Base-by-base conservation (phyloP, 2,888 invertebrate genomes). In the Chrysolina oricalcia region DNA sequence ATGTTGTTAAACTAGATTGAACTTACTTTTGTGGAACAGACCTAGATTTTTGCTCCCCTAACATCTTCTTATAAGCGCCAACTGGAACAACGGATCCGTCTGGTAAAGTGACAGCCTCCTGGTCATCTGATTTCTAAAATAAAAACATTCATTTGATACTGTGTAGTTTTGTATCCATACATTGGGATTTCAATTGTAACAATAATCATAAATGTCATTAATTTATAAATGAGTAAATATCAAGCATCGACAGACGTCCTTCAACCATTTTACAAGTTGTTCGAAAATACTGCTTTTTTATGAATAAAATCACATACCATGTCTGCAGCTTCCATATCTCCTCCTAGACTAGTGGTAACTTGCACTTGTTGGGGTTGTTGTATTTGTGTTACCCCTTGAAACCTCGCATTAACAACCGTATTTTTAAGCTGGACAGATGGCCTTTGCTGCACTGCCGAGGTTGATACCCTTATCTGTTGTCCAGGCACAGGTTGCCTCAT, bases 21-120 rank as follows among this genome's bases (percentile, higher is more conserved):
- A 73, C 77, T 67, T 67, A 80, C 80, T 76, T 78, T 50, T 76
- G 78, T 19, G 77, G 23, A 19, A 70, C 23, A 41, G 56, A 72
- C 53, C 76, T 74, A 43, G 80, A 76, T 72, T 86, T 85, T 72
- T 81, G 83, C 11, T 84, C 84, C 13, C 80, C 78, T 63, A 86
- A 65, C 75, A 86, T 70, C 76, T 85, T 82, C 66, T 84, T 85
- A 77, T 86, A 87, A 23, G 81, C 81, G 27, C 81, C 76, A 27
- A 84, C 71, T n/a, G 81, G 72, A 13, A 87, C 78, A 15, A 85
- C 76, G 23, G 79, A 76, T 21, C 86, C 86, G 80, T 86, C 85
- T 50, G 83, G 77, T 74, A 86, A 75, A 21, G 83, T 64, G 35
- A 86, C 80, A 21, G 81, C 74, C 70, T 85, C 83, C 63, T 84